These are phyloP conservation scores for Cydia strobilella DNA, from an alignment of 1,140 invertebrate genomes.

Conservation along the genomic window DNA sequence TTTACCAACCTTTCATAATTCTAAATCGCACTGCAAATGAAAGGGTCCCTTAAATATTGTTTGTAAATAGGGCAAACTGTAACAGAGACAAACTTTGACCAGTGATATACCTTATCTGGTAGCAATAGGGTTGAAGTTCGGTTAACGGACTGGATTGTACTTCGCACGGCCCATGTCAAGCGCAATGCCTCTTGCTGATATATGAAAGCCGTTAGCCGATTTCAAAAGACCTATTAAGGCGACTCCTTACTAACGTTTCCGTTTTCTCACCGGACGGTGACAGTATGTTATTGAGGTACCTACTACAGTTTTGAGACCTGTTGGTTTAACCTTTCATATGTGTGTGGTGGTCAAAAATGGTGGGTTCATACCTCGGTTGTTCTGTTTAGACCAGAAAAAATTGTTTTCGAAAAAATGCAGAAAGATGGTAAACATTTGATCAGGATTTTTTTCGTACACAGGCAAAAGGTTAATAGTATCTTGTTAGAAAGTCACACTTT, in stretches of 20 bases:
- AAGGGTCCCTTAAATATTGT: conserved; percentile 37
- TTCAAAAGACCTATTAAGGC: conserved; percentile 8
- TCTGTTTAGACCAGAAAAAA: too few relatives aligned
- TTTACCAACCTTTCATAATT: conserved; percentile 41
- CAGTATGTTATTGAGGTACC: too few relatives aligned
- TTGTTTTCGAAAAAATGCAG: too few relatives aligned
- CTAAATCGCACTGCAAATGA: conserved; percentile 45
- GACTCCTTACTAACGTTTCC: not conserved
- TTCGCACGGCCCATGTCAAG: conserved; percentile 44
- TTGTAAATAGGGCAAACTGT: conserved; percentile 47
- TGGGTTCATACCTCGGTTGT: too few relatives aligned
- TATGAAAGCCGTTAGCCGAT: conserved; percentile 40
- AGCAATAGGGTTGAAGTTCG: not conserved
- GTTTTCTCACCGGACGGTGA: not conserved
- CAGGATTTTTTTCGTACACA: too few relatives aligned
- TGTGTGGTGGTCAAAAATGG: too few relatives aligned
- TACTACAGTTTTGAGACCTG: not conserved
- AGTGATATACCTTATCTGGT: not conserved
- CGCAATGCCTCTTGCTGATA: conserved; percentile 54
- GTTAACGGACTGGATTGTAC: conserved; percentile 23
- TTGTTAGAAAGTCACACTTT: too few relatives aligned
- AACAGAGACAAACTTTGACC: not conserved
- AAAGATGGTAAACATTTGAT: too few relatives aligned
- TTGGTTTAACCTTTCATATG: too few relatives aligned
- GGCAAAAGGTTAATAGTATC: too few relatives aligned